Conservation (phyloP, 1,140 invertebrate genomes). For the Drosophila kurseongensis region DNA sequence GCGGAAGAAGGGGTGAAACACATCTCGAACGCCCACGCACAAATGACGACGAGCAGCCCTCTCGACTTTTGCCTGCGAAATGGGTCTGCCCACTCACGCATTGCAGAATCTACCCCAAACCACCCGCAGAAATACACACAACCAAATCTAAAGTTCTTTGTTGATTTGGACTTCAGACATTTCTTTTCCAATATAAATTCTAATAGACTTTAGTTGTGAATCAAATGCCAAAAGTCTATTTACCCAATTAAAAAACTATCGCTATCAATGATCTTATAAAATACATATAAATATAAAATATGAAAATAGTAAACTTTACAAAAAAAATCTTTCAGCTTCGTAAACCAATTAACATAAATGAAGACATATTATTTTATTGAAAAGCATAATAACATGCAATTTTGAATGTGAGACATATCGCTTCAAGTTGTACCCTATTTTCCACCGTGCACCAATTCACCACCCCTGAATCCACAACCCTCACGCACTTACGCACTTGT, state of each 20-base stretch:
- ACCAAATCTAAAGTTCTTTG: not conserved
- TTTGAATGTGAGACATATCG: not conserved
- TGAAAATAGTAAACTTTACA: too few relatives aligned
- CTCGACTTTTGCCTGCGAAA: constrained; percentile 33
- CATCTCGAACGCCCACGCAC: constrained; percentile 69
- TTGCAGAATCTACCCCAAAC: not conserved
- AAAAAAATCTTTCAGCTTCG: too few relatives aligned
- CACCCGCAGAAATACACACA: not conserved
- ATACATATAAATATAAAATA: too few relatives aligned
- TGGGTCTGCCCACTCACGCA: constrained; percentile 57
- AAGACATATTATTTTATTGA: too few relatives aligned
- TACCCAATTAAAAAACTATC: too few relatives aligned
- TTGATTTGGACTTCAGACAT: too few relatives aligned
- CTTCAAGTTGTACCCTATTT: not conserved
- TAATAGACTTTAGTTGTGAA: too few relatives aligned
- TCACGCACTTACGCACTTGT: constrained; percentile 53
- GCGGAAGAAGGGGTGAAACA: constrained; percentile 6
- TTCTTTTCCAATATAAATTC: too few relatives aligned
- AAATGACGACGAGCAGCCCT: constrained; percentile 50
- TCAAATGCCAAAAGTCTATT: too few relatives aligned
- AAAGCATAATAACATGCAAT: too few relatives aligned
- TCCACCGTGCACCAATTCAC: not conserved
- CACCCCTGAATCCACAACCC: constrained; percentile 7
- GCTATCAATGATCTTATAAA: too few relatives aligned
- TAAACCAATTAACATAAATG: too few relatives aligned